Evolutionary conservation across 1,140 invertebrate genomes (phyloP).

Genomic region (Zaprionus vittiger): DNA sequence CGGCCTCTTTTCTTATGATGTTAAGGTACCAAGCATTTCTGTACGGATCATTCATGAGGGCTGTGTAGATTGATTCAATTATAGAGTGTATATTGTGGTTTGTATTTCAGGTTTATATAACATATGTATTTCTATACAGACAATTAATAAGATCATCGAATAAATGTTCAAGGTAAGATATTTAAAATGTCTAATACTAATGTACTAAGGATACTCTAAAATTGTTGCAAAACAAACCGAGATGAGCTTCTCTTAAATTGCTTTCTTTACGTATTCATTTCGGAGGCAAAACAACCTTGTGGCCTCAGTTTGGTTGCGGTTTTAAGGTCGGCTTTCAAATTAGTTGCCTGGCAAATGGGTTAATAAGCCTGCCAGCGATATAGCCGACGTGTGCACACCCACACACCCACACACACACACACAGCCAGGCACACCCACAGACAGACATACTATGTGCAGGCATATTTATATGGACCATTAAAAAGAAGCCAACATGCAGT

Average conservation of each 20-base stretch:
- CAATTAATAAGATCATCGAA: too few relatives aligned
- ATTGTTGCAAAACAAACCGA: background rate
- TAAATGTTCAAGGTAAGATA: too few relatives aligned
- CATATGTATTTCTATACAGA: too few relatives aligned
- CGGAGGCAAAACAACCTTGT: background rate
- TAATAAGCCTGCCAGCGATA: slow-evolving; percentile 40
- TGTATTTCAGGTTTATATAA: too few relatives aligned
- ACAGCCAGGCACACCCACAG: background rate
- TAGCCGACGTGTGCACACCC: slow-evolving; percentile 2
- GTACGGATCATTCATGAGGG: too few relatives aligned
- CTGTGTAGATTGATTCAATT: too few relatives aligned
- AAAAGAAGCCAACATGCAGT: slow-evolving; percentile 45
- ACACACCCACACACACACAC: background rate
- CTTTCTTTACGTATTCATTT: background rate
- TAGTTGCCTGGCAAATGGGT: slow-evolving; percentile 41
- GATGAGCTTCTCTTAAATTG: background rate
- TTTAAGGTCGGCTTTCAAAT: slow-evolving; percentile 37
- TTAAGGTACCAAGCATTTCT: too few relatives aligned
- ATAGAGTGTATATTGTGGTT: too few relatives aligned
- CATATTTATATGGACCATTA: slow-evolving; percentile 41
- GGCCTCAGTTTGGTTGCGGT: slow-evolving; percentile 5
- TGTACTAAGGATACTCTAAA: background rate
- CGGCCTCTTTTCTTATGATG: too few relatives aligned
- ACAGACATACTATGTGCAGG: slow-evolving; percentile 8
- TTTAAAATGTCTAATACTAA: too few relatives aligned